Evolutionary conservation across 1,140 invertebrate genomes (phyloP), one percentile per base, ranked within the genome.

Genomic region (Sitophilus oryzae): DNA sequence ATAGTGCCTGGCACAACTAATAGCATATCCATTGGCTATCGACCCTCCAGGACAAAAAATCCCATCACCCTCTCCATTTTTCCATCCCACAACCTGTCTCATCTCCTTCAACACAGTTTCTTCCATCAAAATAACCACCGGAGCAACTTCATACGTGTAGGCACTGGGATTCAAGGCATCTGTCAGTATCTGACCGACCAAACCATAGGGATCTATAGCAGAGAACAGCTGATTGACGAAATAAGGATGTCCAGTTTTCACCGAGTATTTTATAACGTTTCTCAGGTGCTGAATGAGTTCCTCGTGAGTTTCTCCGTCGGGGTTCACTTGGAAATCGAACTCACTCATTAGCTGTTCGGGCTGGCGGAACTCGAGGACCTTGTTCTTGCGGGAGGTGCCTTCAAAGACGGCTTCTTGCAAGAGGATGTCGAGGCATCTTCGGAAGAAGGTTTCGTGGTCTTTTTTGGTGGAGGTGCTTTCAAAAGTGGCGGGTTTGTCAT

Each of bases 1-100:
- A 57, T 82, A 72, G 66, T 89, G 86, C 30, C 94, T 75, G 2
- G 94, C 94, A 52, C 91, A 82, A 65, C 89, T 89, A 49, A 98
- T 91, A 10, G 89, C 93, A 70, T 98, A 98, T 52, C 94, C 86
- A 70, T 98, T 98, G 2, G 93, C 88, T 60, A 97, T 88, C 0
- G 93, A 94, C 0, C 95, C 95, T 22, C 95, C 95, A 8, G 95
- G 95, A 66, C 89, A 91, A 73, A 98, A 96, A 40, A 97, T 91
- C 0, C 91, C 94, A 73, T 92, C 90, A 1, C 81, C 81, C 10
- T 56, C 53, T 14, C 53, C 53, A 42, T 56, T 49, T 16, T n/a
- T 11, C 79, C 88, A 97, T 0, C 95, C 94, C 25, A 98, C 81
- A 15, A 91, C 82, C 14, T 75, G 74, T 34, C 91, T 78, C 93